Evolutionary conservation across 1,140 invertebrate genomes (phyloP).

Genomic region (Conus betulinus): DNA sequence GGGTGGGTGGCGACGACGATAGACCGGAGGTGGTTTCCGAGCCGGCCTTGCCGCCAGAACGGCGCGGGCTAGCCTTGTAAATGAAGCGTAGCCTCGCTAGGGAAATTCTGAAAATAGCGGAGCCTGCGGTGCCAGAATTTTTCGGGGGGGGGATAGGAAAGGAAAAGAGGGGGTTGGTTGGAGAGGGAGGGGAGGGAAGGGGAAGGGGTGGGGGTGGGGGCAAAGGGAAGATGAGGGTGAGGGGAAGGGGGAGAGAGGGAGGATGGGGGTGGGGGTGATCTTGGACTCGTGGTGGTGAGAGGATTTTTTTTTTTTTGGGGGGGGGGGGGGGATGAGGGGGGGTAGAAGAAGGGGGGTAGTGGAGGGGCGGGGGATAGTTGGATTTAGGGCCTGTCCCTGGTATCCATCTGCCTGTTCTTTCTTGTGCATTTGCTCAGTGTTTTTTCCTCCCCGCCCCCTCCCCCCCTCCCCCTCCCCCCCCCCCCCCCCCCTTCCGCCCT

Average conservation of each 20-base stretch:
- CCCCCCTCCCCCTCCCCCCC: too few relatives aligned
- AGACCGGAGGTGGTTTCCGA: too few relatives aligned
- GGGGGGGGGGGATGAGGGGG: not conserved
- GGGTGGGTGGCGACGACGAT: not conserved
- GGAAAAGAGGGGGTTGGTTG: not conserved
- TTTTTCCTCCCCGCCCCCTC: too few relatives aligned
- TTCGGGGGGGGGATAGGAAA: not conserved
- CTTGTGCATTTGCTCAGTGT: too few relatives aligned
- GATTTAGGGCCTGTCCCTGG: not conserved
- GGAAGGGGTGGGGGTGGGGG: too few relatives aligned
- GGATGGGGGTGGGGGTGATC: too few relatives aligned
- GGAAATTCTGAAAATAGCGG: conserved; percentile 53
- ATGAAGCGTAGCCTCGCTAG: conserved; percentile 56
- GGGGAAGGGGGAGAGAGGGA: too few relatives aligned
- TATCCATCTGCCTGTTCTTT: too few relatives aligned
- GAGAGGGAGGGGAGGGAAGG: not conserved
- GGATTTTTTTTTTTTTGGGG: not conserved
- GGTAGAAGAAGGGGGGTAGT: too few relatives aligned
- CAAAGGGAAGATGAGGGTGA: too few relatives aligned
- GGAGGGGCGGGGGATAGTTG: not conserved
- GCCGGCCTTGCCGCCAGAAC: conserved; percentile 5
- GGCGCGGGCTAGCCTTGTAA: conserved; percentile 40
- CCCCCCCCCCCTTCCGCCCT: too few relatives aligned
- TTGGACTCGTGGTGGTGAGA: too few relatives aligned
- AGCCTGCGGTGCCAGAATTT: conserved; percentile 11